Base-by-base conservation (phyloP, 2,797 vertebrate species). In the Miichthys miiuy region DNA sequence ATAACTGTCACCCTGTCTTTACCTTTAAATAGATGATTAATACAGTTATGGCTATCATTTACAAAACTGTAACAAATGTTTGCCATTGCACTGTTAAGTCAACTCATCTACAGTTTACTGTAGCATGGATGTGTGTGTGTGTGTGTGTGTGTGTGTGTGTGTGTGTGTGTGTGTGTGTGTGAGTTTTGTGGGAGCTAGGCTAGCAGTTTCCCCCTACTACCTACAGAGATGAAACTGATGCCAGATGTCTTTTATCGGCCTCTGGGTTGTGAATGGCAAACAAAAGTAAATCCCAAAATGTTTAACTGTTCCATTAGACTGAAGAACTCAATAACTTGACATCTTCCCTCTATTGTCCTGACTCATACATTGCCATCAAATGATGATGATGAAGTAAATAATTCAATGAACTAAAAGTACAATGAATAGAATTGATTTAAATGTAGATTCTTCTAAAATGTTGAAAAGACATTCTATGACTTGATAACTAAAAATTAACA, bases 401-500 rank as follows among this genome's bases (percentile, higher is more conserved):
- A n/a, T n/a, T n/a, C n/a, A n/a, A n/a, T n/a, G 23, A 80, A 79
- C 62, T 46, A 38, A 75, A 80, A 56, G 2, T 38, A 74, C 10
- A 70, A 76, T 57, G 48, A 64, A 75, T 11, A 69, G 14, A 74
- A 77, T 81, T 52, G 3, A 71, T 66, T 68, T 62, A 44, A 82
- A 87, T 83, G 46, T 55, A 42, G 48, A 65, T 66, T 47, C 21
- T 58, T 68, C 69, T 72, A 79, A 71, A 83, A 71, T 46, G 38
- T 18, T 30, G 30, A 72, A 72, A 65, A 58, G 77, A 77, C 60
- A 82, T 66, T 79, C 70, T 81, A 71, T 89, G 78, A 84, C 70
- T 58, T 75, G 57, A 75, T 78, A 60, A 84, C 64, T 57, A 87
- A 89, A 64, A 83, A 80, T 56, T 74, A 85, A 74, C 44, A 71